A percentile compares a stretch with the other conserved stretches of the same genome.
These are phyloP conservation scores for Acrocyrtus sp. DNA, from an alignment of 2,888 invertebrate genomes.

Conservation along the genomic window DNA sequence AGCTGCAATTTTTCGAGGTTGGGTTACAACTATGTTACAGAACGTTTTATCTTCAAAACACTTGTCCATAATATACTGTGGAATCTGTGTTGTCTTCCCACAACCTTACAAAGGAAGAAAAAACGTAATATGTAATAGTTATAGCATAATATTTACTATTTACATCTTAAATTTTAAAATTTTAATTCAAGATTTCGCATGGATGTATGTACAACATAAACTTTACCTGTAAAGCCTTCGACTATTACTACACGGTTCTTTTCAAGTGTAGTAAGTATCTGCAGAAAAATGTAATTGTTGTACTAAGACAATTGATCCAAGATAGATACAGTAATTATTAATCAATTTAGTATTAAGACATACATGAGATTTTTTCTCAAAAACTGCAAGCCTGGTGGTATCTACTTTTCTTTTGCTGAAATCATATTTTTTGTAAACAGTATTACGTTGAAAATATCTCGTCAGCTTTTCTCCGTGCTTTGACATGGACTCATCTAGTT, in stretches of 20 bases:
- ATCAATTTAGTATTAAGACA: too few relatives aligned
- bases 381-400: slow-evolving; percentile 39
- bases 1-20: slow-evolving; percentile 95
- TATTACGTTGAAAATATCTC: slow-evolving; percentile 25
- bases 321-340: too few relatives aligned
- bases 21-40: slow-evolving; percentile 92
- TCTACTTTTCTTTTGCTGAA: slow-evolving; percentile 47
- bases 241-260: too few relatives aligned
- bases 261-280: too few relatives aligned
- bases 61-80: slow-evolving; percentile 90
- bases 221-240: too few relatives aligned
- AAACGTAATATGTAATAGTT: too few relatives aligned
- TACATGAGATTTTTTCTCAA: slow-evolving; percentile 52
- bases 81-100: slow-evolving; percentile 92
- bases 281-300: too few relatives aligned
- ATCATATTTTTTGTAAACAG: slow-evolving; percentile 48
- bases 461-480: neutral
- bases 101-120: too few relatives aligned
- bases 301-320: too few relatives aligned
- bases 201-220: too few relatives aligned
- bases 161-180: neutral
- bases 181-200: neutral
- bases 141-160: too few relatives aligned
- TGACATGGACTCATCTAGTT: neutral
- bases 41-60: slow-evolving; percentile 72